Evolutionary conservation across 2,797 vertebrate species (phyloP).

Genomic region (Protosalanx chinensis): DNA sequence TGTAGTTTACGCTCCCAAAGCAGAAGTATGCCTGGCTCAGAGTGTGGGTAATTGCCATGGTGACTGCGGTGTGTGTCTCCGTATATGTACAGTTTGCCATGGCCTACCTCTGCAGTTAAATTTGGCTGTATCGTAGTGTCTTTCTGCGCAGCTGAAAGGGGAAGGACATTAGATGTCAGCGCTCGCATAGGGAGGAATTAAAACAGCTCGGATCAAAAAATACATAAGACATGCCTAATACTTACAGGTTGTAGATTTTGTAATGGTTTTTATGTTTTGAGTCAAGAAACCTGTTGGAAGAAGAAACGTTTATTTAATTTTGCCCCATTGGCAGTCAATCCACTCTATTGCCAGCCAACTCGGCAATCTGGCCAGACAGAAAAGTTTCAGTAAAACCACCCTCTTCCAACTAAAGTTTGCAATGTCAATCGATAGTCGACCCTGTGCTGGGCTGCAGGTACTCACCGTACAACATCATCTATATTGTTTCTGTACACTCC

Average conservation of each 20-base stretch:
- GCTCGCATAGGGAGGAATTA: constrained; percentile 4
- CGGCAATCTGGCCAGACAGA: too few relatives aligned
- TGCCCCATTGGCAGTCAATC: too few relatives aligned
- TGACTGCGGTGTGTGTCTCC: not conserved
- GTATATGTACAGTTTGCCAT: constrained; percentile 3
- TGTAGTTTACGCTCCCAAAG: too few relatives aligned
- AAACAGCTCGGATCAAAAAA: constrained; percentile 30
- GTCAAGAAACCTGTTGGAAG: constrained; percentile 72
- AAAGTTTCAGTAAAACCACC: too few relatives aligned
- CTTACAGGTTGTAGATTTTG: constrained; percentile 99
- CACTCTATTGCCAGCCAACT: too few relatives aligned
- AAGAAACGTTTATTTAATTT: not conserved
- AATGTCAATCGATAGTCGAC: not conserved
- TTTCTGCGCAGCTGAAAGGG: constrained; percentile 92
- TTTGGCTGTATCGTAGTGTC: constrained; percentile 99
- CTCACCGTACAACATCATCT: constrained; percentile 98
- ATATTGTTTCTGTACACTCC: constrained; percentile 99
- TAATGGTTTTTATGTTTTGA: constrained; percentile 98
- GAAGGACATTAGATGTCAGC: constrained; percentile 51
- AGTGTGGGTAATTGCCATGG: not conserved
- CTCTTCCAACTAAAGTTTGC: not conserved
- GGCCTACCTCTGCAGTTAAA: constrained; percentile 98
- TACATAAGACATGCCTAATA: constrained; percentile 55
- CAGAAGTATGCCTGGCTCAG: constrained; percentile 14
- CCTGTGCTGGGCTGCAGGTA: not conserved